These are phyloP conservation scores for Pachyuromys duprasi DNA, from an alignment of 2,797 vertebrate genomes.

Conservation along the genomic window DNA sequence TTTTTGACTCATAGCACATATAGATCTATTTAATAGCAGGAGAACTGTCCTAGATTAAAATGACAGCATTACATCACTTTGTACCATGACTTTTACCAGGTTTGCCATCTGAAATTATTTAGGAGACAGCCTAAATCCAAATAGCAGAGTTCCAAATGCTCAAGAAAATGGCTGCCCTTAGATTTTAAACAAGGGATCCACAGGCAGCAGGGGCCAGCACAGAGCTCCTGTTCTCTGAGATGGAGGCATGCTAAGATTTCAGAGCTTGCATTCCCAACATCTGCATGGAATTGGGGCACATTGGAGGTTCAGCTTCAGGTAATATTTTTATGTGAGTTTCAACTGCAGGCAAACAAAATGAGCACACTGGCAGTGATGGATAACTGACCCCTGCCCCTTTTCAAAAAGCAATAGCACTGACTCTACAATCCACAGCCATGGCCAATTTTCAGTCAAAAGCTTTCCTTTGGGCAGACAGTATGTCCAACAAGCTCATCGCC, in stretches of 20 bases:
- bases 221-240: neutral
- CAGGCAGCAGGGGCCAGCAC: neutral
- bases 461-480: neutral
- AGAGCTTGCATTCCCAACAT: neutral
- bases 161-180: neutral
- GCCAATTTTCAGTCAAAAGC: neutral
- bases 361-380: neutral
- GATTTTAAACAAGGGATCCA: neutral
- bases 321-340: neutral
- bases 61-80: slow-evolving; percentile 3
- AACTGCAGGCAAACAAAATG: neutral
- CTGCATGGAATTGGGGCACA: neutral
- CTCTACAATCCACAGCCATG: neutral
- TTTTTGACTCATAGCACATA: neutral
- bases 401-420: neutral
- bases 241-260: neutral
- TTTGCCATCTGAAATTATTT: slow-evolving; percentile 12
- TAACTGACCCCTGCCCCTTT: neutral
- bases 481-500: neutral
- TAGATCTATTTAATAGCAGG: neutral
- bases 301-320: neutral
- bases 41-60: slow-evolving; percentile 45
- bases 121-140: neutral
- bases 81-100: slow-evolving; percentile 8
- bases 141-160: slow-evolving; percentile 26